Evolutionary conservation across 2,113 vertebrate genomes (phyloP).

Genomic region (Hipposideros armiger): DNA sequence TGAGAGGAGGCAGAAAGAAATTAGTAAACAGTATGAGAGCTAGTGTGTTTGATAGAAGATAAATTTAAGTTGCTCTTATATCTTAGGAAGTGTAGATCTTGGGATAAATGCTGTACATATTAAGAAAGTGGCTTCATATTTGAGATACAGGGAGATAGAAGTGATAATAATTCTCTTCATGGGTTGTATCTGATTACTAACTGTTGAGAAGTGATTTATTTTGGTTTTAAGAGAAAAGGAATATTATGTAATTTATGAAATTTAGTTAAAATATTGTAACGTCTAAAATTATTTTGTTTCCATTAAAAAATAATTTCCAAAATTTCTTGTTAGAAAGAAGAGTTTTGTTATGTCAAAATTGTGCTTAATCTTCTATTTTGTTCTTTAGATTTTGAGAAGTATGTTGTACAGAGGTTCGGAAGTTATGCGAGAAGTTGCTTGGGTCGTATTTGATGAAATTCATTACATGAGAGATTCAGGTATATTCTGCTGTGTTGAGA

Average conservation of each 20-base stretch:
- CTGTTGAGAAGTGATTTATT: background rate
- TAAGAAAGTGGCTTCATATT: background rate
- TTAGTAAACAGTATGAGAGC: background rate
- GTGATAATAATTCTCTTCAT: background rate
- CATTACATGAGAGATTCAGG: constrained; percentile 99
- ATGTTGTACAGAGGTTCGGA: constrained; percentile 99
- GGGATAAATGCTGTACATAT: background rate
- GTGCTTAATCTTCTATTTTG: background rate
- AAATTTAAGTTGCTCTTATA: background rate
- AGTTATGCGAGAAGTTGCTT: constrained; percentile 98
- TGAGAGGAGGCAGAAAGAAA: background rate
- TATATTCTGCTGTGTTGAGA: constrained; percentile 60
- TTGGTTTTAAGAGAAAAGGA: constrained; percentile 39
- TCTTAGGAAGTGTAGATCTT: background rate
- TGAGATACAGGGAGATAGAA: background rate
- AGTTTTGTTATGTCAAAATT: background rate
- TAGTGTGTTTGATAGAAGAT: background rate
- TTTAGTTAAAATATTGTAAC: background rate
- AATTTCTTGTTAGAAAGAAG: background rate
- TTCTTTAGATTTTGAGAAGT: constrained; percentile 95
- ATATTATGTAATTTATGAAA: constrained; percentile 8
- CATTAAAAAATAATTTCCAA: background rate
- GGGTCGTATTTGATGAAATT: constrained; percentile 99
- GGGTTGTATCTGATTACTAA: background rate
- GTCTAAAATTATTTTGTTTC: constrained; percentile 29